Conservation (phyloP, 2,888 invertebrate species). For the Disparrhopalites patrizii region DNA sequence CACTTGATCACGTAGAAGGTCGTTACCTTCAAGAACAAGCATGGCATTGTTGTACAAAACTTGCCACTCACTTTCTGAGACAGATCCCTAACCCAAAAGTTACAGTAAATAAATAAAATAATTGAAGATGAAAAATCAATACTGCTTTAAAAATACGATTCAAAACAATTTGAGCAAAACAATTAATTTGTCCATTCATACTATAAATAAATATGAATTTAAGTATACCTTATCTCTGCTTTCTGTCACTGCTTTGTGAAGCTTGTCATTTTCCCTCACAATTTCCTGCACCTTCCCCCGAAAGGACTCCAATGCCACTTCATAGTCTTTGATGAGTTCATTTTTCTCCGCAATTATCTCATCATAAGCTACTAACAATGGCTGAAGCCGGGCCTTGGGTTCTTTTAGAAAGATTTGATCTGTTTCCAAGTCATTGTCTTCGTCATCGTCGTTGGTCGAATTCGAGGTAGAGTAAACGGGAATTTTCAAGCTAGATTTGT, state of each 20-base stretch:
- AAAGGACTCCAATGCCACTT: constrained; percentile 35
- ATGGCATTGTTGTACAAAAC: constrained; percentile 39
- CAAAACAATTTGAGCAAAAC: too few species aligned
- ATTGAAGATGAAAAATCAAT: background rate
- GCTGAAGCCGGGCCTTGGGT: constrained; percentile 28
- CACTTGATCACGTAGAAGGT: constrained; percentile 40
- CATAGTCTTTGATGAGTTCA: constrained; percentile 42
- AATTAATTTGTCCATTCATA: too few species aligned
- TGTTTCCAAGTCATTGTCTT: constrained; percentile 6
- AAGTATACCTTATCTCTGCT: constrained; percentile 37
- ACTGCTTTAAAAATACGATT: too few species aligned
- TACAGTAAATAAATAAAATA: background rate
- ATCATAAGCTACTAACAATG: constrained; percentile 44
- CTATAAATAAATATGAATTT: too few species aligned
- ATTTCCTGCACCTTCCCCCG: constrained; percentile 35
- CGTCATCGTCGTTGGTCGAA: constrained; percentile 15
- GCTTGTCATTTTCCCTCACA: constrained; percentile 41
- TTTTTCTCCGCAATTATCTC: constrained; percentile 45
- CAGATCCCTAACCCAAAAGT: constrained; percentile 34
- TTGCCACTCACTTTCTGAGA: constrained; percentile 46
- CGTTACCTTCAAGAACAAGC: constrained; percentile 46
- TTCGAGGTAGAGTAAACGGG: constrained; percentile 35
- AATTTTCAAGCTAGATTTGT: constrained; percentile 26
- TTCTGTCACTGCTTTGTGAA: constrained; percentile 37
- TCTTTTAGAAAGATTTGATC: constrained; percentile 19